These are phyloP conservation scores for Leucoraja ocellata DNA, from an alignment of 2,797 vertebrate genomes.

Conservation along the genomic window DNA sequence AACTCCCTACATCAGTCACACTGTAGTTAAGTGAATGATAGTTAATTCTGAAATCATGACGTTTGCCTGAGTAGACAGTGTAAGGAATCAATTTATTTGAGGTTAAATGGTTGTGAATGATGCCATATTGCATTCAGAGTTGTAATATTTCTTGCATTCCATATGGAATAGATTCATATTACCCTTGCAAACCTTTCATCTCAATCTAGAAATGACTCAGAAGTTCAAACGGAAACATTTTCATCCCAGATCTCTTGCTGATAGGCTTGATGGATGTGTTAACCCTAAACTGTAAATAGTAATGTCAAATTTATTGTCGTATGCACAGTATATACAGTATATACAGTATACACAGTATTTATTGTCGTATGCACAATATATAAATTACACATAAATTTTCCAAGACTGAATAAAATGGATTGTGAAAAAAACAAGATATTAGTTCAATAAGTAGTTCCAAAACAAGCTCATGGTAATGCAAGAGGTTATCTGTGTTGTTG, in stretches of 20 bases:
- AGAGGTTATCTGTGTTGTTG: no score
- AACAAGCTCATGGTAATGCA: no score
- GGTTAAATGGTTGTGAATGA: slow-evolving; percentile 15
- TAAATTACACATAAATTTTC: no score
- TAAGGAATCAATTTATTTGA: slow-evolving; percentile 28
- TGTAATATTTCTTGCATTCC: not conserved
- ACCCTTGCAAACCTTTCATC: slow-evolving; percentile 22
- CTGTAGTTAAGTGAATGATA: not conserved
- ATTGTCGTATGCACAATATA: no score
- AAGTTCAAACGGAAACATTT: not conserved
- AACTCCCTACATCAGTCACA: not conserved
- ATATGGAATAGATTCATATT: not conserved
- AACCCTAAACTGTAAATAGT: not conserved
- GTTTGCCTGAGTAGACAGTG: slow-evolving; percentile 4
- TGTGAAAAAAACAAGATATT: no score
- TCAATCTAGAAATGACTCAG: not conserved
- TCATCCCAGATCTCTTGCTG: not conserved
- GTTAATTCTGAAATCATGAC: slow-evolving; percentile 2
- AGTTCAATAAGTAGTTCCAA: no score
- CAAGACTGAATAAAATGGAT: no score
- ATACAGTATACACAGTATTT: no score
- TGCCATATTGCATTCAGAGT: slow-evolving; percentile 12
- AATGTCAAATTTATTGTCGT: no score
- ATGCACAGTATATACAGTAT: no score
- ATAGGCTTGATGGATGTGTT: not conserved